phyloP scores from a whole-genome alignment of 2,797 vertebrate genomes.

The Amniataba percoides region DNA sequence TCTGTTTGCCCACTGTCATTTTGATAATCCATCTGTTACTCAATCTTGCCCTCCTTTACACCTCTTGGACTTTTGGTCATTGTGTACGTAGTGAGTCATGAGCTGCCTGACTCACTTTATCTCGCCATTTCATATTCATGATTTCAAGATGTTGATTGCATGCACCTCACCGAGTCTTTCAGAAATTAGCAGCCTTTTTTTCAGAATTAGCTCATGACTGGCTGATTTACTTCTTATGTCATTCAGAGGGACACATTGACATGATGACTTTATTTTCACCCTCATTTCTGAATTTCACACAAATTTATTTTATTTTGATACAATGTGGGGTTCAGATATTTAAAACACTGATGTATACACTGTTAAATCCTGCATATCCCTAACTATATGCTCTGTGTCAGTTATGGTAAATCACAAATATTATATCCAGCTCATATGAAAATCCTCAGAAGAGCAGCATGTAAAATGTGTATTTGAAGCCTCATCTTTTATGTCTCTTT shows the following conservation, averaged over 20 bases:
- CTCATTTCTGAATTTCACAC: background rate
- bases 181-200: background rate
- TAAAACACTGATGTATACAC: background rate
- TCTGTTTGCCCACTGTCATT: background rate
- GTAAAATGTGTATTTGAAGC: background rate
- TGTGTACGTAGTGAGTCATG: background rate
- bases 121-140: background rate
- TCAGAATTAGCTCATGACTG: background rate
- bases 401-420: background rate
- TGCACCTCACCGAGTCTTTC: background rate
- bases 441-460: background rate
- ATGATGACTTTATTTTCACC: background rate
- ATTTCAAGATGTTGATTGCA: background rate
- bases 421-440: background rate
- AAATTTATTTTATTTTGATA: background rate
- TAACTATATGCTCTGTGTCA: background rate
- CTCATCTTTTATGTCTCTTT: background rate
- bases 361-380: background rate
- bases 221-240: background rate
- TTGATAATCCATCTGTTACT: background rate
- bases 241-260: background rate
- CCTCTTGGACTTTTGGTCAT: background rate
- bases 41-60: background rate
- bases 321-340: background rate
- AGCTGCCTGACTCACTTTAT: background rate